Conservation (phyloP, 92 coral and sea anemone genomes). For the Siderastrea siderea region DNA sequence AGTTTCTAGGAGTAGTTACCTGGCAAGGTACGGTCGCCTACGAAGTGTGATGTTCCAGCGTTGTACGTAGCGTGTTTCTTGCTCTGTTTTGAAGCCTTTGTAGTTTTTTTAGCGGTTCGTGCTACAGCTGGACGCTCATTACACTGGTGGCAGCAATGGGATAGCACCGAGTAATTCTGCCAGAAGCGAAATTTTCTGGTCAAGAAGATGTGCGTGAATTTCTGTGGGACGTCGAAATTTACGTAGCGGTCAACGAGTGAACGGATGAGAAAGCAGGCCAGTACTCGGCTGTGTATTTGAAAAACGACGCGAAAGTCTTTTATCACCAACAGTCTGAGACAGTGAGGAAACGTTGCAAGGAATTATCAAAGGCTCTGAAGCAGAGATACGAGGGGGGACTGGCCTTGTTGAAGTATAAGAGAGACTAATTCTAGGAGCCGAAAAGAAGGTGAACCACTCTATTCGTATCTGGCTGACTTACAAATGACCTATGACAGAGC, state of each 20-base stretch:
- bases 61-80: too few relatives aligned
- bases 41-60: too few relatives aligned
- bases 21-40: too few relatives aligned
- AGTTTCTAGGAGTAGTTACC: too few relatives aligned
- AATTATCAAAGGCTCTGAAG: slow-evolving; percentile 58
- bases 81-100: too few relatives aligned
- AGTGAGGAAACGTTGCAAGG: slow-evolving; percentile 60
- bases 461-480: slow-evolving; percentile 66
- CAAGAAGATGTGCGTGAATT: slow-evolving; percentile 53
- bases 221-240: slow-evolving; percentile 54
- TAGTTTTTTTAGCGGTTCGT: too few relatives aligned
- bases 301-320: slow-evolving; percentile 66
- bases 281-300: slow-evolving; percentile 61
- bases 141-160: slow-evolving; percentile 77
- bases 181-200: slow-evolving; percentile 39
- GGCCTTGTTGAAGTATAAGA: slow-evolving; percentile 69
- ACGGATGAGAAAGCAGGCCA: slow-evolving; percentile 63
- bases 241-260: slow-evolving; percentile 64
- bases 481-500: slow-evolving; percentile 65
- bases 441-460: slow-evolving; percentile 64
- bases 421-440: slow-evolving; percentile 30
- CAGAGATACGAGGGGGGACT: slow-evolving; percentile 74
- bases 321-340: slow-evolving; percentile 60
- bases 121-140: too few relatives aligned
- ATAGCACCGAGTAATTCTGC: slow-evolving; percentile 46